A percentile compares a stretch with the other conserved stretches of the same genome.
Conservation (phyloP, 2,888 invertebrate species). For the Xestia rhomboidea region DNA sequence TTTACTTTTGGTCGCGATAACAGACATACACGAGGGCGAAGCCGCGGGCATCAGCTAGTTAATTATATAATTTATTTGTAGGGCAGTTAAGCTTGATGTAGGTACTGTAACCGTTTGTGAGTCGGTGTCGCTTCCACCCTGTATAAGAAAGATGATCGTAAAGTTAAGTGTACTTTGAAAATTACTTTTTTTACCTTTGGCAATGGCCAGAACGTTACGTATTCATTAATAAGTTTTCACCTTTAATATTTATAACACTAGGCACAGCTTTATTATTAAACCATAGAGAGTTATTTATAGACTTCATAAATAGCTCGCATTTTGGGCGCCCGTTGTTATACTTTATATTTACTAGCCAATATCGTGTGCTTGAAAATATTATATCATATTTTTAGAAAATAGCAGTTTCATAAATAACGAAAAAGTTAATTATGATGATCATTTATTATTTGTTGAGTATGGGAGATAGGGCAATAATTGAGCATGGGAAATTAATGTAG, state of each 20-base stretch:
- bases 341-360: conserved; percentile 12
- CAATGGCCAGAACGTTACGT: not conserved
- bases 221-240: not conserved
- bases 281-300: conserved; percentile 35
- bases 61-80: too few relatives aligned
- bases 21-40: too few relatives aligned
- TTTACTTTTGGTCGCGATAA: too few relatives aligned
- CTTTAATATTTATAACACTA: conserved; percentile 16
- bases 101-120: too few relatives aligned
- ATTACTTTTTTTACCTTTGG: not conserved
- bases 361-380: conserved; percentile 11
- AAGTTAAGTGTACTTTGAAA: too few relatives aligned
- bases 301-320: conserved; percentile 15
- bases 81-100: too few relatives aligned
- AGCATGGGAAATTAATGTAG: not conserved
- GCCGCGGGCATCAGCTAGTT: too few relatives aligned
- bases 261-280: conserved; percentile 33
- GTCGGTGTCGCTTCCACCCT: too few relatives aligned
- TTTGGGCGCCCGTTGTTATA: conserved; percentile 15
- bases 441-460: not conserved
- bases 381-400: conserved; percentile 18
- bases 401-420: conserved; percentile 19
- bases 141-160: not conserved
- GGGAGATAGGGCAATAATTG: not conserved
- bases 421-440: not conserved